Percentiles rank a stretch among this genome's conserved stretches.
phyloP scores from a whole-genome alignment of 2,113 vertebrate species.

The Sclerurus mexicanus region DNA sequence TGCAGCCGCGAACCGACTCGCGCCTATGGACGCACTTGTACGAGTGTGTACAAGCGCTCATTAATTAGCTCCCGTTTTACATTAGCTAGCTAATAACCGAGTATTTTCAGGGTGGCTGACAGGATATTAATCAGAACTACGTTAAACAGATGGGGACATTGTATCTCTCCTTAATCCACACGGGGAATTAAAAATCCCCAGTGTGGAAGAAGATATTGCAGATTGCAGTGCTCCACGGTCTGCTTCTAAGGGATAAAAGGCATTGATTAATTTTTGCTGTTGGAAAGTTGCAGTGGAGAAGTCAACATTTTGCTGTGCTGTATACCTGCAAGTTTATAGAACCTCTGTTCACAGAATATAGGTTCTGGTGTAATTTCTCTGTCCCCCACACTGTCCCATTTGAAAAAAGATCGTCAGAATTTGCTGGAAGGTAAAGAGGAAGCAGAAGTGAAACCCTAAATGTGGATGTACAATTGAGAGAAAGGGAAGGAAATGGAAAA shows the following conservation, averaged over 20 bases:
- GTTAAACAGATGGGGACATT: background rate
- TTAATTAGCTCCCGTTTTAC: background rate
- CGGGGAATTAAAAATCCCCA: background rate
- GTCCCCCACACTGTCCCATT: background rate
- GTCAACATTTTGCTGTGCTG: background rate
- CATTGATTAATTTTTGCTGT: background rate
- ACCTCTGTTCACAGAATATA: background rate
- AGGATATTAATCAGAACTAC: background rate
- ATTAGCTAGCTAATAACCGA: background rate
- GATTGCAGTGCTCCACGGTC: fast-evolving
- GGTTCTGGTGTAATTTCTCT: background rate
- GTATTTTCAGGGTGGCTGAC: background rate
- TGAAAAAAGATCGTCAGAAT: background rate
- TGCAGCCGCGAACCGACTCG: fast-evolving
- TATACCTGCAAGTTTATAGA: background rate
- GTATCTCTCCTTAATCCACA: background rate
- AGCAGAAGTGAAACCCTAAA: background rate
- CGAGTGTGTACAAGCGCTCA: fast-evolving
- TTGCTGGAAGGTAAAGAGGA: background rate
- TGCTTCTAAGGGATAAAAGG: background rate
- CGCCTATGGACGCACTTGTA: fast-evolving
- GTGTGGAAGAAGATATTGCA: background rate
- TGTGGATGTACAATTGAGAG: background rate
- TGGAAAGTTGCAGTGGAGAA: background rate
- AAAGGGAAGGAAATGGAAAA: constrained; percentile 47